These are phyloP conservation scores for Andrena minutula DNA, from an alignment of 2,888 invertebrate genomes.

Conservation along the genomic window DNA sequence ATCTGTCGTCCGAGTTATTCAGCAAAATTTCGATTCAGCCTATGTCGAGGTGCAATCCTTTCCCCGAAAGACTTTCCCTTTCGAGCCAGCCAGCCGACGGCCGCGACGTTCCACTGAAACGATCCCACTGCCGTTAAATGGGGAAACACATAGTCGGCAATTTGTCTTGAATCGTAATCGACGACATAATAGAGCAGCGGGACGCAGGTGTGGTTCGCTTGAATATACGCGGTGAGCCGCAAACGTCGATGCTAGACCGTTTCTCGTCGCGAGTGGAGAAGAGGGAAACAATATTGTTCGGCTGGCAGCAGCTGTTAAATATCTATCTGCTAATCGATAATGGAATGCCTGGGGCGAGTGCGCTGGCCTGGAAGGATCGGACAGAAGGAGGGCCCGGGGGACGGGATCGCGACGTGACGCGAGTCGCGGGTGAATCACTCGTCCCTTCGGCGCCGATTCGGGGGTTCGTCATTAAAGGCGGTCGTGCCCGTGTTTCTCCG, in stretches of 20 bases:
- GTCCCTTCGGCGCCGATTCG: conserved; percentile 37
- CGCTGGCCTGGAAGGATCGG: not conserved
- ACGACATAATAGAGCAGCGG: conserved; percentile 53
- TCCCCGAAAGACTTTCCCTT: conserved; percentile 40
- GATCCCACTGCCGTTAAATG: conserved; percentile 41
- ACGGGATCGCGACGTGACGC: not conserved
- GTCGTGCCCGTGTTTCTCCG: conserved; percentile 44
- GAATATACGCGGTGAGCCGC: conserved; percentile 54
- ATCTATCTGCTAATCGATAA: no score
- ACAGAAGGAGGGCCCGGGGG: not conserved
- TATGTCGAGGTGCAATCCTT: conserved; percentile 1
- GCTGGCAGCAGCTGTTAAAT: no score
- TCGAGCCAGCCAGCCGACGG: conserved; percentile 5
- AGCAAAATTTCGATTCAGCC: not conserved
- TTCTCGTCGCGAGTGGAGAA: not conserved
- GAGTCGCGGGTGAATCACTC: conserved; percentile 40
- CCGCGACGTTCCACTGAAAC: conserved; percentile 18
- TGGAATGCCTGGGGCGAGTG: no score
- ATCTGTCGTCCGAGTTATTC: not conserved
- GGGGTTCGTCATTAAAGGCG: conserved; percentile 35
- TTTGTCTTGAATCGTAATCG: conserved; percentile 63
- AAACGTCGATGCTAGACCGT: conserved; percentile 41
- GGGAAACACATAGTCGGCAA: conserved; percentile 56
- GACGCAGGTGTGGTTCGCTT: conserved; percentile 67
- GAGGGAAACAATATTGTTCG: no score